Evolutionary conservation across 2,888 invertebrate genomes (phyloP), one percentile per base, ranked within the genome.

Genomic region (Leptinotarsa juncta): DNA sequence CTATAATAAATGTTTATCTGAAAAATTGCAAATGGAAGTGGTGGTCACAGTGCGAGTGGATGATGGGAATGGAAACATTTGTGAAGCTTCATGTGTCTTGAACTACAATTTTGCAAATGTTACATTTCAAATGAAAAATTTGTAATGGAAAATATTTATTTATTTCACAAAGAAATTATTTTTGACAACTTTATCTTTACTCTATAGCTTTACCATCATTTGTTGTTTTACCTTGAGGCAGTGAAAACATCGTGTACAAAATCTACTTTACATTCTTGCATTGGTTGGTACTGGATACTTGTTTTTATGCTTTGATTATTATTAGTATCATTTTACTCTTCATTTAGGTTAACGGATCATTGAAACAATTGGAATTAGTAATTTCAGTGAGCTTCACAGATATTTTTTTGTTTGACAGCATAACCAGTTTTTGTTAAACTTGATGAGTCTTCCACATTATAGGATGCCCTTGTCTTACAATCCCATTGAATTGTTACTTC

Each of bases 381-480:
- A 57, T 0, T 57, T 15, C 7, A 15, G 57, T 12, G 57, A 57
- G 20, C 57, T 23, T 57, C 1, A 12, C 57, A 18, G 12, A 15
- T 15, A 14, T 62, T 62, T 62, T 62, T 32, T 14, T 10, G 16
- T 32, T 62, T 62, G 42, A 32, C 62, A 62, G 42, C 42, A 10
- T 32, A n/a, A n/a, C n/a, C n/a, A n/a, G 42, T 62, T 62, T n/a
- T n/a, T 10, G 26, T 62, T 26, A 10, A 14, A 32, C 5, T 16
- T n/a, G n/a, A 42, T 42, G 42, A 62, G 62, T 62, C 62, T 62
- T 62, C 62, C 62, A 62, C 26, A 62, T 62, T 42, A 16, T n/a
- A 18, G n/a, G 32, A 16, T 62, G 16, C 7, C 62, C 51, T 51
- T 51, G 1, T 32, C 62, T 32, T 26, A 32, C 62, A 16, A 32